These are phyloP conservation scores for Sialia sialis DNA, from an alignment of 2,113 vertebrate species.

Conservation along the genomic window DNA sequence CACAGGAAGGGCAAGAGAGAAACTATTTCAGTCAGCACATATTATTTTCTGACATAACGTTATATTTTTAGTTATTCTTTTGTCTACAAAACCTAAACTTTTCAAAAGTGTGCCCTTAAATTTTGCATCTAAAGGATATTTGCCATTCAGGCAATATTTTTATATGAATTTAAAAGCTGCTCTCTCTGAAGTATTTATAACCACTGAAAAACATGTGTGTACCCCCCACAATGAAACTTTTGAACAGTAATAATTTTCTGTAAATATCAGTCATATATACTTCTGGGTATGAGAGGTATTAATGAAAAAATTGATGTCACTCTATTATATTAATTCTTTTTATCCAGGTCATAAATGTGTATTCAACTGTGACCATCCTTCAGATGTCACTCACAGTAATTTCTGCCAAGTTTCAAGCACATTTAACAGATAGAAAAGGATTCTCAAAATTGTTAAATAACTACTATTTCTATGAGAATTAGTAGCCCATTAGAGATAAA, in stretches of 20 bases:
- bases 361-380: neutral
- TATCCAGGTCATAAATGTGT: neutral
- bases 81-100: neutral
- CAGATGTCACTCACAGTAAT: neutral
- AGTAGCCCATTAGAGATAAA: neutral
- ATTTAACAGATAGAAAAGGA: neutral
- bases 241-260: neutral
- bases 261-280: neutral
- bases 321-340: neutral
- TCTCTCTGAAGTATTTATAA: neutral
- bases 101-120: neutral
- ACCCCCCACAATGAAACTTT: neutral
- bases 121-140: neutral
- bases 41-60: slow-evolving; percentile 1
- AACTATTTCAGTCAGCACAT: slow-evolving; percentile 37
- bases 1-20: slow-evolving; percentile 45
- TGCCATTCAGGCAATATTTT: neutral
- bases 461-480: neutral
- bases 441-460: neutral
- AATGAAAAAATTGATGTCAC: neutral
- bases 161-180: neutral
- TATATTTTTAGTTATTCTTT: neutral
- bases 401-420: neutral
- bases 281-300: neutral
- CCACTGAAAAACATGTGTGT: neutral